These are phyloP conservation scores for Sarcophilus harrisii DNA, from an alignment of 2,797 vertebrate species.

Conservation along the genomic window DNA sequence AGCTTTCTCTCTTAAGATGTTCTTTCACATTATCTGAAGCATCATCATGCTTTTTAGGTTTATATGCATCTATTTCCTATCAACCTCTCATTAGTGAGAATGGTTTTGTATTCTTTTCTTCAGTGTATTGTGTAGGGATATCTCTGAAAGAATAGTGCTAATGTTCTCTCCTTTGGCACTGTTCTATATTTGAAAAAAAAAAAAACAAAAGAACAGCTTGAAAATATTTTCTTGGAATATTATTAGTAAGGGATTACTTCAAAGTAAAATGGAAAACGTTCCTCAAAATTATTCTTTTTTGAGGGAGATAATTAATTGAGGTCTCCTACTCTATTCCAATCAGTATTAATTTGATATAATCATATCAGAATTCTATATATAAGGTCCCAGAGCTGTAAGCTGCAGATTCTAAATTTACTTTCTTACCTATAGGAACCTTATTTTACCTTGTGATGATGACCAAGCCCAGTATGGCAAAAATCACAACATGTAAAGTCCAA, in stretches of 20 bases:
- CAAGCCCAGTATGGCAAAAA: too few relatives aligned
- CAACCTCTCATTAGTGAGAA: background rate
- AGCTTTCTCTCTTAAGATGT: too few relatives aligned
- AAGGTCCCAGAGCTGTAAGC: too few relatives aligned
- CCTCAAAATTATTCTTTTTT: background rate
- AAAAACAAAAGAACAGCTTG: conserved; percentile 31
- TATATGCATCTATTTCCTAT: background rate
- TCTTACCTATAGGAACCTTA: too few relatives aligned
- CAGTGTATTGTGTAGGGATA: conserved; percentile 79
- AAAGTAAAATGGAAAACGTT: background rate
- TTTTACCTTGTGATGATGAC: too few relatives aligned
- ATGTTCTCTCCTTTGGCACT: conserved; percentile 41
- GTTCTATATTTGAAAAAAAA: background rate
- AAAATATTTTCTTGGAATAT: conserved; percentile 38
- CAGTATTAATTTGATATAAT: too few relatives aligned
- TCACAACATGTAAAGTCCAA: too few relatives aligned
- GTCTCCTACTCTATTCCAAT: too few relatives aligned
- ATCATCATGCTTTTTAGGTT: rapidly evolving
- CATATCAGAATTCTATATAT: too few relatives aligned
- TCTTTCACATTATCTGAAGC: background rate
- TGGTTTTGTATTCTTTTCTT: conserved; percentile 23
- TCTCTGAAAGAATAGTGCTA: background rate
- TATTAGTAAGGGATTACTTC: background rate
- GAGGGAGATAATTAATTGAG: too few relatives aligned
- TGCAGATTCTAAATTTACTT: too few relatives aligned